These are phyloP conservation scores for Synanthedon andrenaeformis DNA, from an alignment of 2,888 invertebrate species.

Conservation along the genomic window DNA sequence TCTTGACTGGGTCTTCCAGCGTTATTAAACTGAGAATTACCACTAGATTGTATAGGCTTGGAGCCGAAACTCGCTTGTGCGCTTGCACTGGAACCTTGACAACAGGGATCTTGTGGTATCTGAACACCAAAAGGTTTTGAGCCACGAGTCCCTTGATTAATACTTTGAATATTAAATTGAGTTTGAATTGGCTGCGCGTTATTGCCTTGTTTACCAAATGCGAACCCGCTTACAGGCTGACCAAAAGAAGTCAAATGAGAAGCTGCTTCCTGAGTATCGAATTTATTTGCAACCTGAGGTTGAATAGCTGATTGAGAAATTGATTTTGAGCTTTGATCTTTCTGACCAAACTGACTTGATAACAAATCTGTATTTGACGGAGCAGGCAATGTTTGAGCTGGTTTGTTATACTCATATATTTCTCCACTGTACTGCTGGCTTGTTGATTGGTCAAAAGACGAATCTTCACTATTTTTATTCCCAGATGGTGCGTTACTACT, in stretches of 20 bases:
- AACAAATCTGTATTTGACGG: constrained; percentile 9
- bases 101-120: neutral
- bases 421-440: constrained; percentile 26
- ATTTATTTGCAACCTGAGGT: constrained; percentile 1
- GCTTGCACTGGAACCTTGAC: constrained; percentile 1
- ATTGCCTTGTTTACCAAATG: neutral
- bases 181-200: neutral
- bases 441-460: constrained; percentile 3
- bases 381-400: constrained; percentile 23
- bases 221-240: neutral
- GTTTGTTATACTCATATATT: constrained; percentile 46
- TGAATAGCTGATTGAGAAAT: neutral
- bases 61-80: neutral
- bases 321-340: neutral
- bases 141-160: neutral
- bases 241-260: neutral
- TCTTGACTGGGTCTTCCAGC: neutral
- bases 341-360: constrained; percentile 8
- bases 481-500: constrained; percentile 1
- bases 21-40: neutral
- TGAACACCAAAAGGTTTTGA: neutral
- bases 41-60: neutral
- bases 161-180: neutral
- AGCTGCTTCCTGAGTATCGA: constrained; percentile 5
- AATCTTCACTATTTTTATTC: constrained; percentile 8